Percentiles rank a stretch among this genome's conserved stretches.
Conservation (phyloP, 2,113 vertebrate species). For the Poecile atricapillus region DNA sequence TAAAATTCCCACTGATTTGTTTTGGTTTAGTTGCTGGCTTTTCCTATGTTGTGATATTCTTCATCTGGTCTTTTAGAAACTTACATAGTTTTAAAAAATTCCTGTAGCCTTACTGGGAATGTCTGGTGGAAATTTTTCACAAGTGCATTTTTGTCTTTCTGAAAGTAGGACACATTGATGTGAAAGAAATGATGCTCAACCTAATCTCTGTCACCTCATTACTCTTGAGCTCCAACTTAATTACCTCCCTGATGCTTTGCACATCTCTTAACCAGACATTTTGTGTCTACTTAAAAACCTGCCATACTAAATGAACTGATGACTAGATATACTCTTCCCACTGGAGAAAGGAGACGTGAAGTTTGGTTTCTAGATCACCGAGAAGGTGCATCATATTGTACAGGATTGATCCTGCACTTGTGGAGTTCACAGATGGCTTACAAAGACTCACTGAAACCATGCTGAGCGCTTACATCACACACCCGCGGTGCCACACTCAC, state of each 20-base stretch:
- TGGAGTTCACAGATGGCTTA: background rate
- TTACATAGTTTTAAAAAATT: background rate
- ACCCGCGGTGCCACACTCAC: fast-evolving
- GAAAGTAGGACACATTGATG: background rate
- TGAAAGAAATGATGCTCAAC: slow-evolving; percentile 50
- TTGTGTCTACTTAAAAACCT: slow-evolving; percentile 20
- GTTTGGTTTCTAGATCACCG: background rate
- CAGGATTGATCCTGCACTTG: background rate
- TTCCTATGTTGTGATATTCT: background rate
- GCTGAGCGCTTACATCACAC: background rate
- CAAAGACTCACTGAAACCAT: background rate
- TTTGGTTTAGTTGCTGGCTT: background rate
- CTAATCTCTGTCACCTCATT: slow-evolving; percentile 49
- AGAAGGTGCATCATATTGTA: background rate
- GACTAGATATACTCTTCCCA: background rate
- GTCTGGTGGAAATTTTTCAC: slow-evolving; percentile 18
- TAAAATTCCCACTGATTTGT: background rate
- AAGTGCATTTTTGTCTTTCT: slow-evolving; percentile 13
- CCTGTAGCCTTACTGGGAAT: background rate
- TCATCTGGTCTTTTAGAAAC: background rate
- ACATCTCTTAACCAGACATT: slow-evolving; percentile 22
- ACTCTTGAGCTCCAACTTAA: slow-evolving; percentile 50
- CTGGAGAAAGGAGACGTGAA: background rate
- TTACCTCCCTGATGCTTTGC: slow-evolving; percentile 48
- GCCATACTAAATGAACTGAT: slow-evolving; percentile 5